These are phyloP conservation scores for Melanotaenia boesemani DNA, from an alignment of 2,797 vertebrate genomes.

Conservation along the genomic window DNA sequence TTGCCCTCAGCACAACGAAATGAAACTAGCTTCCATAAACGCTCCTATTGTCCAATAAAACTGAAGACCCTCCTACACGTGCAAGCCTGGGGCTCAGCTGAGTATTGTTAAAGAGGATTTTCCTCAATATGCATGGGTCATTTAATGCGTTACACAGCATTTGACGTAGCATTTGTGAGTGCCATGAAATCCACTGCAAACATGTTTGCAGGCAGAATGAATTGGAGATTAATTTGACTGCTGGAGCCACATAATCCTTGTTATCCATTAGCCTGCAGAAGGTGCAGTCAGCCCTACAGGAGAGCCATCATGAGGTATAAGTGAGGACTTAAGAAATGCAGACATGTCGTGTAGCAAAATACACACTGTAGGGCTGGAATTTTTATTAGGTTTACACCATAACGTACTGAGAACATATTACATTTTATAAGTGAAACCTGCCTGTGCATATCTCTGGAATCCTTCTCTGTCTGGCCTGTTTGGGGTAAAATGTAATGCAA, in stretches of 20 bases:
- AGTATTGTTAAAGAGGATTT: conserved; percentile 62
- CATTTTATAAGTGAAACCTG: conserved; percentile 12
- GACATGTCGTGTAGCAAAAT: background rate
- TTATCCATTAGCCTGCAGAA: conserved; percentile 40
- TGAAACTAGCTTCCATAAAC: conserved; percentile 71
- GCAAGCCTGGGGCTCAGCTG: conserved; percentile 15
- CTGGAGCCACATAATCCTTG: conserved; percentile 47
- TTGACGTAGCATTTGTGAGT: conserved; percentile 29
- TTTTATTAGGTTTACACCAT: conserved; percentile 16
- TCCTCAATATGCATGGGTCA: conserved; percentile 19
- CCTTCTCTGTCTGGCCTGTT: background rate
- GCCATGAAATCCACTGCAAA: conserved; percentile 55
- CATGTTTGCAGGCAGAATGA: conserved; percentile 54
- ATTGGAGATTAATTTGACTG: conserved; percentile 62
- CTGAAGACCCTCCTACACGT: conserved; percentile 38
- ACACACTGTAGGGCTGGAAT: background rate
- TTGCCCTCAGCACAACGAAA: conserved; percentile 70
- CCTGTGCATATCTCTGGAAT: conserved; percentile 6
- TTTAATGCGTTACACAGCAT: conserved; percentile 36
- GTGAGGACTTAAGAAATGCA: conserved; percentile 1
- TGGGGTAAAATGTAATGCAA: no score
- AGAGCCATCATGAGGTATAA: conserved; percentile 15
- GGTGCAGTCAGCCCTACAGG: conserved; percentile 27
- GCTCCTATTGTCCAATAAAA: conserved; percentile 68
- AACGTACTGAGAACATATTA: background rate